Evolutionary conservation across 2,797 vertebrate species (phyloP), one percentile per base, ranked within the genome.

Genomic region (Acanthurus tractus): DNA sequence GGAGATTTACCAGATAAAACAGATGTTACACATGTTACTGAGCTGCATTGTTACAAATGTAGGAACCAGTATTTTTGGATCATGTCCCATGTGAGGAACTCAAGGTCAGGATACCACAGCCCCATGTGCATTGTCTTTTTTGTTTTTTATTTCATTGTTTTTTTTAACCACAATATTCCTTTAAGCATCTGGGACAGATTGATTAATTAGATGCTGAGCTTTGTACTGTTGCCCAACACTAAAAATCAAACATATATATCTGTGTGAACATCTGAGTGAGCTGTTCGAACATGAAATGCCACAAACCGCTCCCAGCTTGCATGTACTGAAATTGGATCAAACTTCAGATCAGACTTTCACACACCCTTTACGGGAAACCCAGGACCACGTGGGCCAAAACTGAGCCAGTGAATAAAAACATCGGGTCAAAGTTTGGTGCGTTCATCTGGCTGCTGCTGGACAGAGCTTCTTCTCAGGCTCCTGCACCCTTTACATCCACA

Each of bases 401-500:
- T 14, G 59, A 82, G 79, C 80, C 83, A 84, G 65, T 38, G 44
- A 69, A 46, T 82, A 63, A 78, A 57, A 69, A 79, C 55, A 36
- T 25, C 0, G 36, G 79, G 77, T 83, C 86, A 85, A 40, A 76
- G 70, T 82, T 86, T 79, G 55, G 57, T 58, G 82, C 71, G 72
- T 68, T 81, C 71, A 82, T 89, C 56, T 69, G 67, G 69, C 62
- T 46, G 57, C 56, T 45, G 53, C 15, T 69, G 58, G 65, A 82
- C 42, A 14, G 23, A 66, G 61, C 44, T 69, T 68, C 75, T 87
- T 91, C 84, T 82, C 87, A 88, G 81, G 82, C 87, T 83, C 78
- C 45, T 62, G 55, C 68, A 72, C 50, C 63, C 75, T 34, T 25
- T 65, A 84, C 52, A 49, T 82, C 63, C 57, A 83, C 59, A 76